Percentiles rank a stretch among this genome's conserved stretches.
Conservation (phyloP, 2,888 invertebrate genomes). For the Meloe dianella region DNA sequence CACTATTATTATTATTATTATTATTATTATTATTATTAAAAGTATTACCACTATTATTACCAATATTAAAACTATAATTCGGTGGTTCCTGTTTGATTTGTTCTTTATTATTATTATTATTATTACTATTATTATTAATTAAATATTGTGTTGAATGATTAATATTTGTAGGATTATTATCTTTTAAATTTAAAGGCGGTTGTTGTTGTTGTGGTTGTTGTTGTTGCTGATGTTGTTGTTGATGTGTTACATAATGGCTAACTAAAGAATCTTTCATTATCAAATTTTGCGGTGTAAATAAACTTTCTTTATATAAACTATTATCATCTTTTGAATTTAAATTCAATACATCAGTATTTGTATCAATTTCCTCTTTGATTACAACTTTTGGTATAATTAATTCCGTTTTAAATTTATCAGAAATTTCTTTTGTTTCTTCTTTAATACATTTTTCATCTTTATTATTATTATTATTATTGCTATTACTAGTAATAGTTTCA, state of each 20-base stretch:
- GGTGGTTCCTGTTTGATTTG: conserved; percentile 45
- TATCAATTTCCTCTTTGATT: conserved; percentile 55
- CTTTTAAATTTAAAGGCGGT: conserved; percentile 48
- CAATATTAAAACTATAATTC: conserved; percentile 15
- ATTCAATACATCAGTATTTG: conserved; percentile 49
- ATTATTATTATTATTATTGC: conserved; percentile 45
- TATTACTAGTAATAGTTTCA: conserved; percentile 46
- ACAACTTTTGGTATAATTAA: conserved; percentile 66
- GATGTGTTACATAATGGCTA: conserved; percentile 33
- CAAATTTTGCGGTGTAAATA: conserved; percentile 50
- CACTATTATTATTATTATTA: conserved; percentile 13
- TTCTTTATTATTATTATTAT: conserved; percentile 46
- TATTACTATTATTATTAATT: too few relatives aligned
- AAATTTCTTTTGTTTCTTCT: conserved; percentile 46
- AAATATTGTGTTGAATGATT: conserved; percentile 2
- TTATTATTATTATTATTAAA: too few relatives aligned
- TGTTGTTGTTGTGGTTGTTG: conserved; percentile 47
- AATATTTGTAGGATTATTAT: conserved; percentile 32
- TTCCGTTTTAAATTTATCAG: conserved; percentile 66
- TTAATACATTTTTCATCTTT: too few relatives aligned
- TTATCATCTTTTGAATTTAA: conserved; percentile 45
- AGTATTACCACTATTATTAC: too few relatives aligned
- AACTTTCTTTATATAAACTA: conserved; percentile 45
- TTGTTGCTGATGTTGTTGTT: conserved; percentile 43
- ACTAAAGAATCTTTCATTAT: conserved; percentile 49